Conservation (phyloP, 1,140 invertebrate genomes). For the Oryctes rhinoceros region DNA sequence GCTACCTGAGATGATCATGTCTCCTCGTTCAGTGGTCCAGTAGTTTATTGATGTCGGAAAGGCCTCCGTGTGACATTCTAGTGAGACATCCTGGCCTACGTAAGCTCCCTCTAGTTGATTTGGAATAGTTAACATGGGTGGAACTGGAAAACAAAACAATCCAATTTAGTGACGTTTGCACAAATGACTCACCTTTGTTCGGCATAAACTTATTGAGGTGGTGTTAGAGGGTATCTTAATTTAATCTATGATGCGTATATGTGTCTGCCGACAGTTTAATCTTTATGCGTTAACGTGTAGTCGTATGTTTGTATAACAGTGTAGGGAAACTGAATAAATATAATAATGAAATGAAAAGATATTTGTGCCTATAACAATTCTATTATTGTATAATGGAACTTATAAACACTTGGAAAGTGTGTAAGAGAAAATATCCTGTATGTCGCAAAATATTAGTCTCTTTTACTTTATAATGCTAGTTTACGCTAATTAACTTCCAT, state of each 20-base stretch:
- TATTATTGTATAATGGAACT: too few relatives aligned
- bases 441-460: too few relatives aligned
- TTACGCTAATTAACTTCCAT: too few relatives aligned
- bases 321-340: too few relatives aligned
- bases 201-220: not conserved
- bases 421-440: too few relatives aligned
- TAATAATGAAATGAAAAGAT: too few relatives aligned
- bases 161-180: not conserved
- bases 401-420: too few relatives aligned
- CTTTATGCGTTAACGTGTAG: too few relatives aligned
- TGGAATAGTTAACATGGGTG: slow-evolving; percentile 87
- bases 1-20: slow-evolving; percentile 90
- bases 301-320: too few relatives aligned
- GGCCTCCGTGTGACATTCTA: slow-evolving; percentile 88
- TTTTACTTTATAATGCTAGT: too few relatives aligned
- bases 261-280: not conserved
- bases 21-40: slow-evolving; percentile 84
- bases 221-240: not conserved
- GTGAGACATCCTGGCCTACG: slow-evolving; percentile 79
- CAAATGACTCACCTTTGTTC: slow-evolving; percentile 4
- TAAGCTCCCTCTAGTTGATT: slow-evolving; percentile 86
- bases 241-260: not conserved
- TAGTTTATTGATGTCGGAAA: slow-evolving; percentile 90
- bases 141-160: slow-evolving; percentile 67
- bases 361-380: too few relatives aligned